Evolutionary conservation across 2,797 vertebrate genomes (phyloP), one percentile per base, ranked within the genome.

Genomic region (Anguilla megastoma): DNA sequence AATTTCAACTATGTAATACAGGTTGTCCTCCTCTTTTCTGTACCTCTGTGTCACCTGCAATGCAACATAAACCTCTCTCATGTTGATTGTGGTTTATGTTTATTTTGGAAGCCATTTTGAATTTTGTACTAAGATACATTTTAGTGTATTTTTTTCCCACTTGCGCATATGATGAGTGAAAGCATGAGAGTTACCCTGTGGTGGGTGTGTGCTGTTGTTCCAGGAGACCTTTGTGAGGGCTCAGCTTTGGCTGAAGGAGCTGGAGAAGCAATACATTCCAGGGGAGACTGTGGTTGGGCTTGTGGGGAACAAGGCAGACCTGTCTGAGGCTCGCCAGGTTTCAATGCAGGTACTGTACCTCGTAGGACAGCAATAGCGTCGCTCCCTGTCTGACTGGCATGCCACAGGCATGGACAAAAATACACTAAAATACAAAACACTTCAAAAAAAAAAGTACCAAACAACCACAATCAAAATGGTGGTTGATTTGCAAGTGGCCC

Each of bases 261-360:
- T 97, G 24, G 94, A 97, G 93, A 94, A 95, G 69, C 95, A 94
- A 45, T 90, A 93, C 33, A 84, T 87, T 6, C 92, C 91, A 0
- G 89, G 93, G 0, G 96, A 97, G 24, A 95, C 95, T 0, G 93
- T 97, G 87, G 88, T 96, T 0, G 95, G 93, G 89, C 94, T 98
- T 90, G 94, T 97, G 0, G 97, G 96, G 63, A 97, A 97, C 94
- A 97, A 97, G 91, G 90, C 58, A 0, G 97, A 97, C 86, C 95
- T 97, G 2, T 84, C 24, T 0, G 84, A 89, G 76, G 24, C 90
- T 58, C 91, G 96, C 79, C 93, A 97, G 90, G 95, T 97, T 12
- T 50, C 93, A 2, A 30, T 86, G 0, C 91, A 97, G 96, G 97
- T 97, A 92, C 82, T 87, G 3, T 8, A 14, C 18, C n/a, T 24